Evolutionary conservation across 1,140 invertebrate genomes (phyloP), one percentile per base, ranked within the genome.

Genomic region (Leptopilina clavipes): DNA sequence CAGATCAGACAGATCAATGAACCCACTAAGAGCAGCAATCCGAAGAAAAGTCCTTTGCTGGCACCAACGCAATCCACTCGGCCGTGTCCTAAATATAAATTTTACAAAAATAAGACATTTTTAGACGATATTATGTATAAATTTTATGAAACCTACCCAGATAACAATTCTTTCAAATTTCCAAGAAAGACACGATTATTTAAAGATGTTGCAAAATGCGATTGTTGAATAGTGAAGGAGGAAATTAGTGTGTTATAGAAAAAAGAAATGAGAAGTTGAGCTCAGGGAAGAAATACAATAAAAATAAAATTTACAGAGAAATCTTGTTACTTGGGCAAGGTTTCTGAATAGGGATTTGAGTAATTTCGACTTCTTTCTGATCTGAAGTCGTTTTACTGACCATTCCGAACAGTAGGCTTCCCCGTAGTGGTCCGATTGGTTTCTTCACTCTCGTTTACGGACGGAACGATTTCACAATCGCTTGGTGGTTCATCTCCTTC

Each of bases 11-110:
- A 98, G 86, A 98, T 98, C 56, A 98, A 92, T 6, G 96, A 96
- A n/a, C 95, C 96, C 40, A 98, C 97, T 73, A 98, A 91, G 48
- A 97, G 92, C 18, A 98, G 92, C 17, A 98, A 93, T 77, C 97
- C 97, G 89, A 97, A 96, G 93, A 98, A 98, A n/a, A 98, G 92
- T 79, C 97, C 97, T 86, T 97, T 96, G 86, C 96, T 97, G 52
- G 97, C 96, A 14, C 97, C 97, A 43, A 97, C 95, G 88, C 97
- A 98, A 89, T 98, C 96, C 52, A 97, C 95, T 73, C 95, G 93
- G 73, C 95, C 95, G 74, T 94, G 93, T 79, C 95, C 94, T 89
- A 92, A 90, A 82, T 73, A 71, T 65, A 19, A 45, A 76, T 71
- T 75, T 48, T 37, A 45, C 40, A 18, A 45, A 31, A 74, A 19